Conservation (phyloP, 64 coral and sea anemone genomes). For the Hydrozoanthus tunicans region DNA sequence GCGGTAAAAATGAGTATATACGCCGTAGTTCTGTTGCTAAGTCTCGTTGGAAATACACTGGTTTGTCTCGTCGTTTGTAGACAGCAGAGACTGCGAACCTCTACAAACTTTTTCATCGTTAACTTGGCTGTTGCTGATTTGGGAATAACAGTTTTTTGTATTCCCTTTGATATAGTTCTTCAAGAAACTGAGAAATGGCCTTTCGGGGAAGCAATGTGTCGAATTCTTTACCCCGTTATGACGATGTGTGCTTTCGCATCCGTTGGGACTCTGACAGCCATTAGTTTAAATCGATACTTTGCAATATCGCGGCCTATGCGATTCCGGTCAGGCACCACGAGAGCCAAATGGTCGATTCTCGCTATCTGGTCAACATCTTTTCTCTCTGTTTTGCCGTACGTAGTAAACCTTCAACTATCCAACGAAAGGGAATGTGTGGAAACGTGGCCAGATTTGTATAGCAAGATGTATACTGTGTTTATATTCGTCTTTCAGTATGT, state of each 20-base stretch:
- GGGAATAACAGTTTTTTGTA: conserved; percentile 75
- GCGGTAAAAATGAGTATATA: conserved; percentile 74
- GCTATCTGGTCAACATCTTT: conserved; percentile 71
- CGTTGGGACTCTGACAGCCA: conserved; percentile 84
- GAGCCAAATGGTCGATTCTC: conserved; percentile 64
- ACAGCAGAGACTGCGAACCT: conserved; percentile 81
- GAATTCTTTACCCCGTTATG: conserved; percentile 81
- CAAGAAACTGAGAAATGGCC: conserved; percentile 86
- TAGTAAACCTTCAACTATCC: conserved; percentile 44
- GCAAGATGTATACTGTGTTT: conserved; percentile 70
- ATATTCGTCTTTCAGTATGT: conserved; percentile 88
- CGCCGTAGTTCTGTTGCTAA: conserved; percentile 50
- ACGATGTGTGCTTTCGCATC: conserved; percentile 90
- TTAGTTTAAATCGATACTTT: conserved; percentile 74
- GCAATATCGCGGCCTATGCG: conserved; percentile 81
- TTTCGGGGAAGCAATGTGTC: conserved; percentile 73
- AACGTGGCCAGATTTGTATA: conserved; percentile 69
- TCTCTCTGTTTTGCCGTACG: conserved; percentile 69
- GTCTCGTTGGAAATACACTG: conserved; percentile 72
- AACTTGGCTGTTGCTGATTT: conserved; percentile 80
- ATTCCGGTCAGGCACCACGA: conserved; percentile 46
- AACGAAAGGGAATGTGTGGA: conserved; percentile 66
- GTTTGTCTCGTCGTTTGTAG: conserved; percentile 86
- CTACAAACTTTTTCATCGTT: conserved; percentile 94
- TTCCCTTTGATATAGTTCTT: conserved; percentile 88